A percentile compares a stretch with the other conserved stretches of the same genome.
Conservation (phyloP, 2,888 invertebrate genomes). For the Zygogramma bicolorata region DNA sequence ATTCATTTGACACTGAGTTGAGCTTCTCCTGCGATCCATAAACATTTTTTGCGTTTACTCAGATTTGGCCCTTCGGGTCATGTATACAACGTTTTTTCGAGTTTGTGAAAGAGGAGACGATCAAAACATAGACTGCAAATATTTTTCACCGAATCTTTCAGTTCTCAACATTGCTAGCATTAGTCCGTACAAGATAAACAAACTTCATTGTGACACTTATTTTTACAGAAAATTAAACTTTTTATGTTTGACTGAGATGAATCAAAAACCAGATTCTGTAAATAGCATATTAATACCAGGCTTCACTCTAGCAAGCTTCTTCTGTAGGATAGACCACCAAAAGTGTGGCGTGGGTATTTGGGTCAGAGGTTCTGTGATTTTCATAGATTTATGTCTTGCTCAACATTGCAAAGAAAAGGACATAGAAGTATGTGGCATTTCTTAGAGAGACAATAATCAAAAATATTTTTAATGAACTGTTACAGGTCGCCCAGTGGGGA, state of each 20-base stretch:
- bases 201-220: background rate
- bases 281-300: background rate
- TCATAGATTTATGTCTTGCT: background rate
- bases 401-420: background rate
- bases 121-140: too few relatives aligned
- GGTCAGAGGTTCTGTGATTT: background rate
- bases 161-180: too few relatives aligned
- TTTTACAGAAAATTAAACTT: background rate
- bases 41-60: too few relatives aligned
- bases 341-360: background rate
- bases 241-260: background rate
- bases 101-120: too few relatives aligned
- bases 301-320: background rate
- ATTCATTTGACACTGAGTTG: too few relatives aligned
- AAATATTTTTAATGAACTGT: constrained; percentile 3
- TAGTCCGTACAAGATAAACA: too few relatives aligned
- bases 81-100: too few relatives aligned
- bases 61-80: too few relatives aligned
- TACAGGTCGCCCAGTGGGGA: background rate
- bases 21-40: too few relatives aligned
- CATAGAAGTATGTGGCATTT: background rate
- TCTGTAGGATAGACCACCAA: background rate
- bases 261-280: background rate
- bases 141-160: too few relatives aligned
- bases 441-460: background rate